Evolutionary conservation across 2,797 vertebrate species (phyloP).

Genomic region (Enteromius fasciolatus): DNA sequence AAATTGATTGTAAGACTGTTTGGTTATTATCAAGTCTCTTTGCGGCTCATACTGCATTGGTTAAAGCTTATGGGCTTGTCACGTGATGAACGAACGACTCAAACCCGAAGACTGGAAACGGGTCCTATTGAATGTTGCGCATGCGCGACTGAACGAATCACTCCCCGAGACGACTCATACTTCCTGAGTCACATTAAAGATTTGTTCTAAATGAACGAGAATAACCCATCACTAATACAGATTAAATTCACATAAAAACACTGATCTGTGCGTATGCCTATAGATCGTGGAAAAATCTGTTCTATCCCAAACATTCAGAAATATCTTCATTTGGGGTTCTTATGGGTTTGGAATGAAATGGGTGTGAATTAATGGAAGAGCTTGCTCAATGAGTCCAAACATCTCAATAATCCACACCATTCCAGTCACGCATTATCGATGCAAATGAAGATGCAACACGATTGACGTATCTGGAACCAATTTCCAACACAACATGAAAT

Average conservation of each 20-base stretch:
- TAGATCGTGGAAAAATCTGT: neutral
- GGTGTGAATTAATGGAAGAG: neutral
- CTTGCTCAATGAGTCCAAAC: neutral
- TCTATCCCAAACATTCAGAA: neutral
- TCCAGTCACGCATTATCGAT: neutral
- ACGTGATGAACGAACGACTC: no score
- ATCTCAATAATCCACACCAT: neutral
- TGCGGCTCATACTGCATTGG: no score
- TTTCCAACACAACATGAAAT: neutral
- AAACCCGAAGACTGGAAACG: no score
- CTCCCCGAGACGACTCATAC: no score
- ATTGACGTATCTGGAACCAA: conserved; percentile 13
- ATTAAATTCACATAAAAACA: neutral
- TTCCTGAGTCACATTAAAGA: no score
- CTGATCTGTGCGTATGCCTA: neutral
- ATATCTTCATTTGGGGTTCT: neutral
- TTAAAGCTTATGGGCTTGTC: no score
- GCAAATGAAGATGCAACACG: neutral
- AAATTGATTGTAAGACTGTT: no score
- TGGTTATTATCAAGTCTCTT: no score
- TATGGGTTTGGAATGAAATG: neutral
- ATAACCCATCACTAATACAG: neutral
- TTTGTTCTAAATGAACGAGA: no score
- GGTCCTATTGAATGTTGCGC: no score
- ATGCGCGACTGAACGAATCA: no score